Evolutionary conservation across 2,888 invertebrate genomes (phyloP), one percentile per base, ranked within the genome.

Genomic region (Megastigmus dorsalis): DNA sequence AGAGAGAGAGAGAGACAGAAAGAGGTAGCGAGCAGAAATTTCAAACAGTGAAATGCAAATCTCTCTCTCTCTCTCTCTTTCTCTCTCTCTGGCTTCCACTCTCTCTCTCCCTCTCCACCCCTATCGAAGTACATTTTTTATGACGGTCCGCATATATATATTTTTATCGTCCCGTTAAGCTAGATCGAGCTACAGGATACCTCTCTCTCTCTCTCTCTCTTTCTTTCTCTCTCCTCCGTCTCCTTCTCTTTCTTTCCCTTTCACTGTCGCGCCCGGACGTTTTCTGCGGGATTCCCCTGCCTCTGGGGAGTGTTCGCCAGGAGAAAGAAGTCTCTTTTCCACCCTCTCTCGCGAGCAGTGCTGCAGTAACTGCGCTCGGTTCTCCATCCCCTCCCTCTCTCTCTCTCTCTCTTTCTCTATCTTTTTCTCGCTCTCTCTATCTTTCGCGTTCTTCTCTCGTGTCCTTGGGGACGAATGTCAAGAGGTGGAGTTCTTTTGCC

Each of bases 381-480:
- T 50, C 63, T 45, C 26, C 26, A 18, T 67, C 20, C 18, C 6
- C 55, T 60, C 41, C 20, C 5, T 48, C 20, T 20, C 20, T 28
- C 45, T 33, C 54, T 30, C 33, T 26, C 48, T 38, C 57, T 6
- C 54, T 38, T 10, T 43, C 43, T 59, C 36, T n/a, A n/a, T 33
- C 52, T 4, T 13, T 36, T 9, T n/a, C 30, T 36, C 36, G 10
- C 15, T 36, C 9, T 48, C 30, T 15, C 2, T n/a, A n/a, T n/a
- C n/a, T n/a, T n/a, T n/a, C n/a, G n/a, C n/a, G n/a, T n/a, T n/a
- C n/a, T n/a, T n/a, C n/a, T n/a, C n/a, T n/a, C 33, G 36, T 33
- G 54, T 59, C 50, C 68, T 74, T 52, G 10, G 74, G 74, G 74
- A 74, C 60, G 38, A 74, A 68, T 62, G 74, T 74, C 74, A 57